A percentile compares a stretch with the other conserved stretches of the same genome.
phyloP scores from a whole-genome alignment of 2,888 invertebrate species.

The Eilema caniola region DNA sequence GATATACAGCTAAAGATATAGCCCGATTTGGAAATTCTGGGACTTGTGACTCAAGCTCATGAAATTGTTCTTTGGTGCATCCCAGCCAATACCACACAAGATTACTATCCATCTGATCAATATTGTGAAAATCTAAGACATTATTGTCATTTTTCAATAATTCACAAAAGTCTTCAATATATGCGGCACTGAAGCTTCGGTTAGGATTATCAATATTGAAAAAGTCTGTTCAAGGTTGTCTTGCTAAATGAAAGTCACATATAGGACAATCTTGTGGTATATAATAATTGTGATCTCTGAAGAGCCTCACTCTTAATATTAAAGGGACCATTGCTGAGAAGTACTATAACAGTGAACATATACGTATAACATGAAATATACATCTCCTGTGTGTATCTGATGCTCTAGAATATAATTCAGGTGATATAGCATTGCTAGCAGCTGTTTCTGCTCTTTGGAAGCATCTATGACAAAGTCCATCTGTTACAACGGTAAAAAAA shows the following conservation, averaged over 20 bases:
- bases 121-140: slow-evolving; percentile 27
- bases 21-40: background rate
- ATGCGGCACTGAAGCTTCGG: slow-evolving; percentile 18
- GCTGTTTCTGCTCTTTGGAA: slow-evolving; percentile 5
- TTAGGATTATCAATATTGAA: background rate
- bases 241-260: slow-evolving; percentile 26
- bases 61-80: slow-evolving; percentile 31
- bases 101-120: slow-evolving; percentile 25
- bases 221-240: slow-evolving; percentile 19
- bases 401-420: slow-evolving; percentile 6
- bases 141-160: slow-evolving; percentile 28
- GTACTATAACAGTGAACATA: slow-evolving; percentile 7
- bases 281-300: slow-evolving; percentile 12
- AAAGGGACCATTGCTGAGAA: background rate
- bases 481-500: background rate
- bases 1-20: background rate
- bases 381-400: slow-evolving; percentile 9
- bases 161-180: slow-evolving; percentile 34
- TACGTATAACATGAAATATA: slow-evolving; percentile 1
- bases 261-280: slow-evolving; percentile 29
- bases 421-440: slow-evolving; percentile 2
- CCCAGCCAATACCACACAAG: slow-evolving; percentile 32
- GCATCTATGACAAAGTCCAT: slow-evolving; percentile 3
- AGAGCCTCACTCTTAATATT: background rate
- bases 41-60: background rate